These are phyloP conservation scores for Petrolisthes manimaculis DNA, from an alignment of 2,888 invertebrate species.

Conservation along the genomic window DNA sequence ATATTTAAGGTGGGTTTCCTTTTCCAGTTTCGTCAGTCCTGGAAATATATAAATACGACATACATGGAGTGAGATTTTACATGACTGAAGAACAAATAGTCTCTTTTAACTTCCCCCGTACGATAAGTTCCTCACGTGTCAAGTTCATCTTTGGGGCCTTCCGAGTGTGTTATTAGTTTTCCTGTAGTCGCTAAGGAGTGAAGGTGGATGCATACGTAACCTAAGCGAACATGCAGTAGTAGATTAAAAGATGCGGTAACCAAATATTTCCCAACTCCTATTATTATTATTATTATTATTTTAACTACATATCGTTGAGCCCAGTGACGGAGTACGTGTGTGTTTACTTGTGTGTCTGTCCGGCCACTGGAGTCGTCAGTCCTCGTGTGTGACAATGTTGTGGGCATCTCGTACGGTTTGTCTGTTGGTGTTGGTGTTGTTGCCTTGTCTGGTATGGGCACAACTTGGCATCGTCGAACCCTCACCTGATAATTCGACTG, in stretches of 20 bases:
- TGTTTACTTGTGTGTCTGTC: no score
- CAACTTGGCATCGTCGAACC: constrained; percentile 42
- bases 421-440: constrained; percentile 31
- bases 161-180: constrained; percentile 22
- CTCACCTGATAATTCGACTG: constrained; percentile 10
- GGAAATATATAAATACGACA: no score
- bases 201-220: neutral
- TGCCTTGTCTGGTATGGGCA: constrained; percentile 48
- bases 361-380: no score
- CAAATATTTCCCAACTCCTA: constrained; percentile 1
- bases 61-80: no score
- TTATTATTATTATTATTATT: no score
- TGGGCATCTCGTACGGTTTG: constrained; percentile 22
- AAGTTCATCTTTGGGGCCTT: constrained; percentile 8
- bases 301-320: no score
- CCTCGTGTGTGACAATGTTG: constrained; percentile 27
- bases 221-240: constrained; percentile 19
- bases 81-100: no score
- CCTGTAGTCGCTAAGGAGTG: constrained; percentile 16
- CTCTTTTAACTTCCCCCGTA: neutral
- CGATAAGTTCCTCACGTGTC: constrained; percentile 28
- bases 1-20: no score
- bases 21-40: no score
- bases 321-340: no score
- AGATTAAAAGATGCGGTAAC: neutral